A percentile compares a stretch with the other conserved stretches of the same genome.
phyloP scores from a whole-genome alignment of 2,888 invertebrate genomes.

The Acanthosepion esculentum region DNA sequence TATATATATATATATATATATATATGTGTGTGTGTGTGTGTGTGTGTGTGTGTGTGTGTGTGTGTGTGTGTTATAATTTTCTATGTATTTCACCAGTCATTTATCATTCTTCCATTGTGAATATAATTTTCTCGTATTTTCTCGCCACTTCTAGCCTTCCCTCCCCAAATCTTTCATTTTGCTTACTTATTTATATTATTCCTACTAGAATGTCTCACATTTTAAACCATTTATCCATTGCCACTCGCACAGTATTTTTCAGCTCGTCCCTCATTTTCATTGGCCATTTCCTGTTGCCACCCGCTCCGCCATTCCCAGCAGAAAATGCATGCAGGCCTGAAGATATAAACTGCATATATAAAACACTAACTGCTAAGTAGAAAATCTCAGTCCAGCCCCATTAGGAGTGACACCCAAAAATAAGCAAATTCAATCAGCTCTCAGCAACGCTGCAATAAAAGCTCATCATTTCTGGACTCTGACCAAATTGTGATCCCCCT shows the following conservation, averaged over 20 bases:
- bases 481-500: neutral
- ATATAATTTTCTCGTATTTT: neutral
- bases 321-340: neutral
- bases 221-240: too few relatives aligned
- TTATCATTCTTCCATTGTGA: neutral
- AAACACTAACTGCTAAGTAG: neutral
- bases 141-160: neutral
- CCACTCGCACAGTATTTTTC: too few relatives aligned
- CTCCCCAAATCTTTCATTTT: too few relatives aligned
- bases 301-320: neutral
- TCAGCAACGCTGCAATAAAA: neutral
- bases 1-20: neutral
- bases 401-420: neutral
- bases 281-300: neutral
- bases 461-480: neutral
- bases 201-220: too few relatives aligned
- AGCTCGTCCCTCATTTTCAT: too few relatives aligned
- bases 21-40: neutral
- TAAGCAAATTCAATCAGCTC: conserved; percentile 17
- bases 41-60: too few relatives aligned
- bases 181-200: too few relatives aligned
- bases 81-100: neutral
- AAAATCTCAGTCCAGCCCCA: neutral
- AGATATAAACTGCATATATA: neutral
- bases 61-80: neutral